Percentiles rank a stretch among this genome's conserved stretches.
phyloP scores from a whole-genome alignment of 2,888 invertebrate species.

The Thereva unica region DNA sequence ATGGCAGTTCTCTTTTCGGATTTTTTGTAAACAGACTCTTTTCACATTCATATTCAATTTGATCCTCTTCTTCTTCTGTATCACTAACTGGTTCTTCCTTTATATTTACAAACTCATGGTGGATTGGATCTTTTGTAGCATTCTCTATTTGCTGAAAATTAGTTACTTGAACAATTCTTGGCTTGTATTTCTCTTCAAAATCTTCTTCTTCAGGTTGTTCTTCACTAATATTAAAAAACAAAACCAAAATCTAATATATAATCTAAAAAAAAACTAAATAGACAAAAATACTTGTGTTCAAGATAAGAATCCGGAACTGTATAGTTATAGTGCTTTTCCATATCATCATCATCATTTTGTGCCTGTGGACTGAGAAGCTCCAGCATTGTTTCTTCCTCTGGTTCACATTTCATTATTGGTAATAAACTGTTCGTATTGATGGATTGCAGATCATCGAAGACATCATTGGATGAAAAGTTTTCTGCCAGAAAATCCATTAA shows the following conservation, averaged over 20 bases:
- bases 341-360: no score
- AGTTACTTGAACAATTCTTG: slow-evolving; percentile 55
- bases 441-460: slow-evolving; percentile 45
- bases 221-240: slow-evolving; percentile 9
- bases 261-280: no score
- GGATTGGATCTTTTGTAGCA: background rate
- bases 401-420: slow-evolving; percentile 43
- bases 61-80: slow-evolving; percentile 48
- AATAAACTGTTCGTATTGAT: slow-evolving; percentile 50
- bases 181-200: slow-evolving; percentile 47
- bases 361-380: no score
- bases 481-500: slow-evolving; percentile 56
- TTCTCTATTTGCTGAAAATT: slow-evolving; percentile 51
- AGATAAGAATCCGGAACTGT: no score
- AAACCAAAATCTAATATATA: background rate
- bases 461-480: slow-evolving; percentile 52
- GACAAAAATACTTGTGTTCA: no score
- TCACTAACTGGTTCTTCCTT: slow-evolving; percentile 41
- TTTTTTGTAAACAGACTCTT: slow-evolving; percentile 56
- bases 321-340: no score
- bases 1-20: slow-evolving; percentile 58
- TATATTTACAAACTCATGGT: slow-evolving; percentile 22
- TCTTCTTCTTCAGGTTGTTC: slow-evolving; percentile 3
- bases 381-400: no score
- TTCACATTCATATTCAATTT: slow-evolving; percentile 48